Evolutionary conservation across 2,797 vertebrate genomes (phyloP).

Genomic region (Molossus alvarezi): DNA sequence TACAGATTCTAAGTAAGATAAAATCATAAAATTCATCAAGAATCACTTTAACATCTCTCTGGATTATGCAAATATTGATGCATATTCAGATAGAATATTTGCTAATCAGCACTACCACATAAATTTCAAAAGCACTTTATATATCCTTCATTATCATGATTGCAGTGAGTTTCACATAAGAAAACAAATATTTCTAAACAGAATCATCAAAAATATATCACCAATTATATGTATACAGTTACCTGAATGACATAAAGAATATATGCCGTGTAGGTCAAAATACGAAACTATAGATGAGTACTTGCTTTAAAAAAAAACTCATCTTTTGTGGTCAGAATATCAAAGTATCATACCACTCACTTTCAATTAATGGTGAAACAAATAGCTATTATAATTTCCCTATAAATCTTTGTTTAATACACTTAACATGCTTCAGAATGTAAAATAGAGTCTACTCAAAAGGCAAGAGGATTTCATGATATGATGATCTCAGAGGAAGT

Average conservation of each 20-base stretch:
- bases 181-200: conserved; percentile 30
- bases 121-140: conserved; percentile 56
- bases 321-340: conserved; percentile 43
- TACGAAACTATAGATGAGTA: background rate
- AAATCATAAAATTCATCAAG: background rate
- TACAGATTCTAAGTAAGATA: background rate
- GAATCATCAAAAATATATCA: conserved; percentile 10
- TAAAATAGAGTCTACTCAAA: background rate
- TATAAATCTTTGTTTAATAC: conserved; percentile 24
- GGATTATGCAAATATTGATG: background rate
- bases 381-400: conserved; percentile 27
- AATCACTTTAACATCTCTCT: conserved; percentile 21
- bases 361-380: conserved; percentile 57
- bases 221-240: background rate
- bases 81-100: conserved; percentile 31
- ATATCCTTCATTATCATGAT: background rate
- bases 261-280: background rate
- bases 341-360: conserved; percentile 21
- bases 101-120: background rate
- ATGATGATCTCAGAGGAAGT: background rate
- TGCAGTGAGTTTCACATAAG: conserved; percentile 19
- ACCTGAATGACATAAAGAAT: background rate
- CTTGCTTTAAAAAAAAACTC: background rate
- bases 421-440: background rate
- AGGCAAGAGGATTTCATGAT: conserved; percentile 1